Percentiles rank a stretch among this genome's conserved stretches.
Evolutionary conservation across 2,888 invertebrate genomes (phyloP).

Genomic region (Drosophila meridionalis): DNA sequence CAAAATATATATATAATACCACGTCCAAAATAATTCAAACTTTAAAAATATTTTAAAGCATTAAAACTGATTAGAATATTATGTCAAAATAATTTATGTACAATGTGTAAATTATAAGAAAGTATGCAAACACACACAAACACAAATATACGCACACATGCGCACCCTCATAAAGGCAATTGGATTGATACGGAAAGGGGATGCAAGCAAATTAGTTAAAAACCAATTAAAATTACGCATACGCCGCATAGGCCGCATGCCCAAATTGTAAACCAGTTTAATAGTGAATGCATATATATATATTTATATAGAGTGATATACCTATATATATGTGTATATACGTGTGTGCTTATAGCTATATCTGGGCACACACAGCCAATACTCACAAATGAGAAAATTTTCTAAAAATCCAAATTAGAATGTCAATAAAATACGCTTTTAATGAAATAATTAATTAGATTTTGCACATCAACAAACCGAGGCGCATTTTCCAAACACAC

Average conservation of each 20-base stretch:
- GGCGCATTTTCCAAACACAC: constrained; percentile 42
- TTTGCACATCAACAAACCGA: constrained; percentile 76
- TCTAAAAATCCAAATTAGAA: constrained; percentile 80
- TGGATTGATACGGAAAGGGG: constrained; percentile 23
- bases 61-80: constrained; percentile 49
- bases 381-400: constrained; percentile 32
- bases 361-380: constrained; percentile 2
- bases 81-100: constrained; percentile 55
- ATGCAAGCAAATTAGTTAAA: constrained; percentile 78
- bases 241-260: constrained; percentile 59
- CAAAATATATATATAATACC: neutral
- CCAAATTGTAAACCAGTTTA: constrained; percentile 43
- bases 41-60: constrained; percentile 13
- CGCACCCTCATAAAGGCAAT: neutral
- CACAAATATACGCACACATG: constrained; percentile 2
- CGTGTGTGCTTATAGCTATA: neutral
- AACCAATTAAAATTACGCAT: constrained; percentile 80
- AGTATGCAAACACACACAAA: constrained; percentile 21
- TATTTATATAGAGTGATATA: neutral
- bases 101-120: constrained; percentile 54
- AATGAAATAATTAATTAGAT: constrained; percentile 83
- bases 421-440: constrained; percentile 81
- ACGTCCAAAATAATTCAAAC: neutral
- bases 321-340: neutral
- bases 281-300: constrained; percentile 13